phyloP scores from a whole-genome alignment of 2,888 invertebrate genomes.

The Ormyrus labotus region DNA sequence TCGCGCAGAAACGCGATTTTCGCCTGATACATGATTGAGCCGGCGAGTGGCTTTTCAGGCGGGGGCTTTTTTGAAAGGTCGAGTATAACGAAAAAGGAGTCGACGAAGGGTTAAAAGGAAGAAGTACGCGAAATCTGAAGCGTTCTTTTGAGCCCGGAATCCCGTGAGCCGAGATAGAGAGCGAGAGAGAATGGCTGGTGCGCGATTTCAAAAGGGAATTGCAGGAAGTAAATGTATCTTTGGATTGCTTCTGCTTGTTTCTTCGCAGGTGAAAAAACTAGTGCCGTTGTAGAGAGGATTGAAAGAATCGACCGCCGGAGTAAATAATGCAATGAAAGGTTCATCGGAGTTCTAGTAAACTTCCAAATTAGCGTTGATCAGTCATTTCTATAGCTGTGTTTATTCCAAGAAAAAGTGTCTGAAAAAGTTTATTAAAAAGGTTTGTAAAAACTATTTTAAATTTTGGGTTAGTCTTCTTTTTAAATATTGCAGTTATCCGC shows the following conservation, averaged over 20 bases:
- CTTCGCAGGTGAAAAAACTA: background rate
- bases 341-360: too few species aligned
- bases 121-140: slow-evolving; percentile 24
- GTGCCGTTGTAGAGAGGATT: background rate
- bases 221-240: slow-evolving; percentile 16
- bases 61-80: slow-evolving; percentile 3
- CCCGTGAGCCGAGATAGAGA: background rate
- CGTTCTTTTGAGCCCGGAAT: slow-evolving; percentile 20
- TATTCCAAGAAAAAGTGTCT: too few species aligned
- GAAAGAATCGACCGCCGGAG: background rate
- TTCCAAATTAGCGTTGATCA: too few species aligned
- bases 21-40: slow-evolving; percentile 33
- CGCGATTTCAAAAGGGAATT: slow-evolving; percentile 17
- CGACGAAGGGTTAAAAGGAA: slow-evolving; percentile 14
- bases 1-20: slow-evolving; percentile 38
- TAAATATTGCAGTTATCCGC: too few species aligned
- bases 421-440: too few species aligned
- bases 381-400: too few species aligned
- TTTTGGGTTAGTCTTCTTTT: too few species aligned
- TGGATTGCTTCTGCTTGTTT: background rate
- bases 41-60: slow-evolving; percentile 27
- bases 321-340: too few species aligned
- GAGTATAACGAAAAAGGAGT: background rate
- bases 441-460: too few species aligned
- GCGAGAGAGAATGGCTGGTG: background rate